Percentiles rank a stretch among this genome's conserved stretches.
Evolutionary conservation across 1,140 invertebrate genomes (phyloP).

Genomic region (Drosophila prosaltans): DNA sequence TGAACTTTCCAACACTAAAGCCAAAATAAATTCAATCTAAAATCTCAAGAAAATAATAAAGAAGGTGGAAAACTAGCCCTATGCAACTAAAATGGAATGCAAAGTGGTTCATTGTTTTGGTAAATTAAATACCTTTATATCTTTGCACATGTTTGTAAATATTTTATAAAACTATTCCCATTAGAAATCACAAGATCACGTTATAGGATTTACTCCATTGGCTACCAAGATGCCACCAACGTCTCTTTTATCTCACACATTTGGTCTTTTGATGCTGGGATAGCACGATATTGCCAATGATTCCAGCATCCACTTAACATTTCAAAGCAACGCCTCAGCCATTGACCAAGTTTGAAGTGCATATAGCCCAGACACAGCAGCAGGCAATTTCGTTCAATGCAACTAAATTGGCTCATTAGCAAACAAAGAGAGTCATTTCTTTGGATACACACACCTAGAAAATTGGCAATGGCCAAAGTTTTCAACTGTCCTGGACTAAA

Average conservation of each 20-base stretch:
- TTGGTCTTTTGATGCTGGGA: not conserved
- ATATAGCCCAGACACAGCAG: constrained; percentile 41
- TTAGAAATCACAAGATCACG: not conserved
- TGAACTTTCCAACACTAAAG: no score
- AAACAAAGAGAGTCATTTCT: constrained; percentile 54
- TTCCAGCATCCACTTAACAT: constrained; percentile 41
- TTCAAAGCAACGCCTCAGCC: constrained; percentile 51
- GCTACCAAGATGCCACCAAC: not conserved
- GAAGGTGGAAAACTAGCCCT: no score
- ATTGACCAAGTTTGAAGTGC: constrained; percentile 61
- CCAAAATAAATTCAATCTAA: no score
- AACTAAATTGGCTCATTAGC: constrained; percentile 80
- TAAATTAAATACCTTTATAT: no score
- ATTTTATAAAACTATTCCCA: not conserved
- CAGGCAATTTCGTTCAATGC: constrained; percentile 67
- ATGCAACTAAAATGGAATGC: no score
- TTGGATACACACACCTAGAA: constrained; percentile 30
- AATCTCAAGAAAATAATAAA: no score
- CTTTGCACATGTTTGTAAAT: no score
- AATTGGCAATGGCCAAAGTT: constrained; percentile 44
- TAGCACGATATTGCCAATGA: constrained; percentile 14
- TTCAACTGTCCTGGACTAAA: constrained; percentile 47
- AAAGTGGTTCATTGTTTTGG: no score
- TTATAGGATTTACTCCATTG: no score
- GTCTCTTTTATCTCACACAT: not conserved